These are phyloP conservation scores for Drosophila vallismaia DNA, from an alignment of 2,888 invertebrate species.

Conservation along the genomic window DNA sequence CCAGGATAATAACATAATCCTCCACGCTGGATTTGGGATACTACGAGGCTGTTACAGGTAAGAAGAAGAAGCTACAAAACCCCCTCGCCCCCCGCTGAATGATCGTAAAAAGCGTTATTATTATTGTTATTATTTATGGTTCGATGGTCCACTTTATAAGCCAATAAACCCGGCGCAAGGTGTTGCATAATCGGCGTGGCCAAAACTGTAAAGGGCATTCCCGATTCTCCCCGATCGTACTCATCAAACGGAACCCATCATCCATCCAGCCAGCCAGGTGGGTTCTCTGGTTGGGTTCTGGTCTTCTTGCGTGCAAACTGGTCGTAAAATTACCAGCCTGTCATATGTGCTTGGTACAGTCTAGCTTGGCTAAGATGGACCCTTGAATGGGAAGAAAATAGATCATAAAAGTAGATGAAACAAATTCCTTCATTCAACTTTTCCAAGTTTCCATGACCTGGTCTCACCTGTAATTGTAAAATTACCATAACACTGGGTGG, in stretches of 20 bases:
- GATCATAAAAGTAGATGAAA: no score
- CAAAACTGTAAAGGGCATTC: conserved; percentile 48
- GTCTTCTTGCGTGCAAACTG: conserved; percentile 47
- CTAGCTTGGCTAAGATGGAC: neutral
- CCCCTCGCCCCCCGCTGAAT: neutral
- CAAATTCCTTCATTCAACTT: neutral
- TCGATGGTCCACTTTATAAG: conserved; percentile 37
- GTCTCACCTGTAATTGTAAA: conserved; percentile 15
- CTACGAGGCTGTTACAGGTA: conserved; percentile 84
- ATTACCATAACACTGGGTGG: conserved; percentile 35
- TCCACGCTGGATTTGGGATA: conserved; percentile 85
- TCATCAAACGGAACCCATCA: neutral
- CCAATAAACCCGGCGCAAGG: conserved; percentile 49
- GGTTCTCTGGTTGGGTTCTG: neutral
- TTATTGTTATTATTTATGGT: conserved; percentile 18
- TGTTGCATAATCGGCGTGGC: conserved; percentile 66
- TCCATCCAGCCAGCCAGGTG: conserved; percentile 5
- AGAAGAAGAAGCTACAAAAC: conserved; percentile 23
- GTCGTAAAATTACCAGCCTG: conserved; percentile 48
- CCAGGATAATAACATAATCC: conserved; percentile 70
- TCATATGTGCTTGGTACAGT: conserved; percentile 18
- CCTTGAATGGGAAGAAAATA: no score
- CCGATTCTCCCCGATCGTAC: conserved; percentile 2
- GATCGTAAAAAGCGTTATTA: conserved; percentile 10
- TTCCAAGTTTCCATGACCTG: no score